Conservation (phyloP, 2,797 vertebrate genomes). For the Malacoraja senta region DNA sequence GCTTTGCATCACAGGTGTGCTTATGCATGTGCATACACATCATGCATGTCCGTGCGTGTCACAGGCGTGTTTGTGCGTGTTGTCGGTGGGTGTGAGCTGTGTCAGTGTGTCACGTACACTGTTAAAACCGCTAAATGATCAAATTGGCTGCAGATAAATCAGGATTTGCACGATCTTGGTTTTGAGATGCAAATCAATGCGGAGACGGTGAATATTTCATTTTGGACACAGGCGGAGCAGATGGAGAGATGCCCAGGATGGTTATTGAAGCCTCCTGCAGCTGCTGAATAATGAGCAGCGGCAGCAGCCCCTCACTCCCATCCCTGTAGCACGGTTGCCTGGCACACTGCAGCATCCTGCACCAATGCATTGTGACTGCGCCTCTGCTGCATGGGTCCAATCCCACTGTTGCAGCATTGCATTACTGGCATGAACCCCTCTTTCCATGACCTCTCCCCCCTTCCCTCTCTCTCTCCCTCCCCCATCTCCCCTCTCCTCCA, state of each 20-base stretch:
- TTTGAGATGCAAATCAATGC: background rate
- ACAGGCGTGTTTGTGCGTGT: background rate
- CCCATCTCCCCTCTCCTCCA: too few species aligned
- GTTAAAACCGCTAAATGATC: background rate
- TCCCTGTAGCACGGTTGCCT: background rate
- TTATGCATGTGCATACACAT: background rate
- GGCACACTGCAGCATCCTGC: background rate
- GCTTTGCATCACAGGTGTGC: too few species aligned
- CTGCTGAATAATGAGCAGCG: background rate
- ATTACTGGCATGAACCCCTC: background rate
- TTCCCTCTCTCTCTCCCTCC: background rate
- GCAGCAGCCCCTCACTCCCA: background rate
- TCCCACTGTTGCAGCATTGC: background rate
- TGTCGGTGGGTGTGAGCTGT: too few species aligned
- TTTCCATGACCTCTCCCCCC: background rate
- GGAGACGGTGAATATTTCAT: background rate
- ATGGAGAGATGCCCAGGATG: background rate
- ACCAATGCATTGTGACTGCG: background rate
- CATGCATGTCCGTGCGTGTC: background rate
- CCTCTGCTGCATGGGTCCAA: background rate
- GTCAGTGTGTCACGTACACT: background rate
- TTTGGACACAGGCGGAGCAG: background rate
- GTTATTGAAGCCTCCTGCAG: background rate
- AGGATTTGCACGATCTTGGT: background rate
- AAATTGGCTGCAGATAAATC: background rate